Evolutionary conservation across 2,888 invertebrate species (phyloP).

Genomic region (Oscheius sp.): DNA sequence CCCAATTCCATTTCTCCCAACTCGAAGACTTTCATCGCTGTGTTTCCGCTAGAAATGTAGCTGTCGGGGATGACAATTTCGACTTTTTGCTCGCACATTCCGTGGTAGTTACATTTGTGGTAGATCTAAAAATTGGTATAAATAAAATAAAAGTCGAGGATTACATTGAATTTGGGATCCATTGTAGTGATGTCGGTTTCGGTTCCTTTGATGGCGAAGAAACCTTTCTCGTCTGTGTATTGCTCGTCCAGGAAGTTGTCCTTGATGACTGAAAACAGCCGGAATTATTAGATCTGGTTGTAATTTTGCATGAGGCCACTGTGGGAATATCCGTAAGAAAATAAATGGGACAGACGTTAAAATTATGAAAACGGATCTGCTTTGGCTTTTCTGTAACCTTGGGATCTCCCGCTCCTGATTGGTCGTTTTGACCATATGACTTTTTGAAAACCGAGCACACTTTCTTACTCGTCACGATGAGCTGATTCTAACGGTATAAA

Average conservation of each 20-base stretch:
- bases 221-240: slow-evolving; percentile 56
- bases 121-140: not conserved
- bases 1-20: slow-evolving; percentile 17
- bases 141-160: too few species aligned
- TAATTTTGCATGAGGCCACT: too few species aligned
- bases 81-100: slow-evolving; percentile 24
- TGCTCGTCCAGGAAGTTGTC: slow-evolving; percentile 62
- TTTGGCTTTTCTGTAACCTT: too few species aligned
- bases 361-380: too few species aligned
- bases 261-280: not conserved
- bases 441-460: too few species aligned
- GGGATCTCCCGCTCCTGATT: too few species aligned
- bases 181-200: slow-evolving; percentile 32
- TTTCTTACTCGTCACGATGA: too few species aligned
- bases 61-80: slow-evolving; percentile 8
- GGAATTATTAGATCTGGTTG: too few species aligned
- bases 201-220: slow-evolving; percentile 51
- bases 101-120: slow-evolving; percentile 31
- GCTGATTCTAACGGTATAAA: too few species aligned
- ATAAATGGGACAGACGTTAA: too few species aligned
- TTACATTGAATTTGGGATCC: slow-evolving; percentile 25
- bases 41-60: slow-evolving; percentile 1
- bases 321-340: too few species aligned
- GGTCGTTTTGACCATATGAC: too few species aligned
- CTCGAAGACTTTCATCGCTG: slow-evolving; percentile 10